Evolutionary conservation across 2,888 invertebrate species (phyloP).

Genomic region (Brenthis ino): DNA sequence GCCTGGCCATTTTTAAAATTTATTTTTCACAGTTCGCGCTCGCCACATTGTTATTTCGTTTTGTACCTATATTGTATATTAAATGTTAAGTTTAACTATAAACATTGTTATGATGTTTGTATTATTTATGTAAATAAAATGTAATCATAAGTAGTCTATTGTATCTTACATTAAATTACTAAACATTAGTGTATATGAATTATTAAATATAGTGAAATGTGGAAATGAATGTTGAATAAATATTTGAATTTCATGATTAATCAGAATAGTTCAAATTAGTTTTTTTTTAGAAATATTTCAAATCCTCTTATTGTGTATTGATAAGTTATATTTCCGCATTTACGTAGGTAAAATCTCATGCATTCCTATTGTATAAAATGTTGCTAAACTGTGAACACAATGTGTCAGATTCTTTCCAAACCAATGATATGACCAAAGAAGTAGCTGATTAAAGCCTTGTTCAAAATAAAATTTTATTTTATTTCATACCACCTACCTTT

Average conservation of each 20-base stretch:
- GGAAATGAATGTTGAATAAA: conserved; percentile 55
- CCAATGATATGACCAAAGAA: conserved; percentile 88
- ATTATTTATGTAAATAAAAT: conserved; percentile 77
- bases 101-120: conserved; percentile 77
- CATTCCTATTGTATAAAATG: conserved; percentile 60
- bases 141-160: conserved; percentile 62
- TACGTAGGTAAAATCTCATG: conserved; percentile 59
- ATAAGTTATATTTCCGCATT: conserved; percentile 58
- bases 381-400: conserved; percentile 49
- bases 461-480: conserved; percentile 56
- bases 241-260: conserved; percentile 48
- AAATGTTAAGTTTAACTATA: conserved; percentile 74
- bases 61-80: conserved; percentile 69
- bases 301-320: conserved; percentile 48
- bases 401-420: conserved; percentile 71
- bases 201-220: conserved; percentile 60
- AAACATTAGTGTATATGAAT: conserved; percentile 53
- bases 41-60: conserved; percentile 69
- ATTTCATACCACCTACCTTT: conserved; percentile 40
- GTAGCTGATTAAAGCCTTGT: conserved; percentile 80
- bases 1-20: conserved; percentile 49
- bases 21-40: conserved; percentile 34
- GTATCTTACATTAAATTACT: conserved; percentile 50
- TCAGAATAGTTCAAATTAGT: conserved; percentile 71
- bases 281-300: conserved; percentile 54